Percentiles rank a stretch among this genome's conserved stretches.
Evolutionary conservation across 1,140 invertebrate genomes (phyloP).

Genomic region (Drosophila willistoni): DNA sequence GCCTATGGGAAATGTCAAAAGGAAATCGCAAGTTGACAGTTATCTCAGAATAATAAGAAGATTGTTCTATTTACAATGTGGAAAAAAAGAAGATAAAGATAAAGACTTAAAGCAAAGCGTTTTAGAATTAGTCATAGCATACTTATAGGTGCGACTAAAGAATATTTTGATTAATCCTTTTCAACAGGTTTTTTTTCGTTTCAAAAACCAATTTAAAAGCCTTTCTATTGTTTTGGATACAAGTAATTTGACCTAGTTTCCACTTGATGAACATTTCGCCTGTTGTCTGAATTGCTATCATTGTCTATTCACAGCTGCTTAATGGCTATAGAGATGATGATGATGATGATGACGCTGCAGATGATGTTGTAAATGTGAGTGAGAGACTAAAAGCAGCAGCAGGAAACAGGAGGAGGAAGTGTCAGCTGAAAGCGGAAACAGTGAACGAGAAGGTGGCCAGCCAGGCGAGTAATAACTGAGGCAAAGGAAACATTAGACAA

Average conservation of each 20-base stretch:
- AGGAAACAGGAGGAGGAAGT: conserved; percentile 30
- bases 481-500: conserved; percentile 20
- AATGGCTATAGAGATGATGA: conserved; percentile 47
- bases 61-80: background rate
- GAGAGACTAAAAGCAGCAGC: conserved; percentile 14
- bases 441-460: background rate
- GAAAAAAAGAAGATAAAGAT: background rate
- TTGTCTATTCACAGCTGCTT: conserved; percentile 45
- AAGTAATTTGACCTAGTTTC: conserved; percentile 1
- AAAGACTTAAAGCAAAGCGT: background rate
- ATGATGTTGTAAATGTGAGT: conserved; percentile 48
- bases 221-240: background rate
- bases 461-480: conserved; percentile 13
- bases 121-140: background rate
- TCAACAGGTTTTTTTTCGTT: background rate
- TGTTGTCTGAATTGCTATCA: conserved; percentile 22
- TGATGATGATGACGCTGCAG: conserved; percentile 38
- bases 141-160: background rate
- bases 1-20: background rate
- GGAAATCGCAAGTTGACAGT: conserved; percentile 4
- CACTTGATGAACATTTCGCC: conserved; percentile 30
- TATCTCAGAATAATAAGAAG: background rate
- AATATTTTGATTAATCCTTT: background rate
- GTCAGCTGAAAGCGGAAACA: conserved; percentile 19
- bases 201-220: background rate